A percentile compares a stretch with the other conserved stretches of the same genome.
Evolutionary conservation across 2,797 vertebrate genomes (phyloP).

Genomic region (Pitangus sulphuratus): DNA sequence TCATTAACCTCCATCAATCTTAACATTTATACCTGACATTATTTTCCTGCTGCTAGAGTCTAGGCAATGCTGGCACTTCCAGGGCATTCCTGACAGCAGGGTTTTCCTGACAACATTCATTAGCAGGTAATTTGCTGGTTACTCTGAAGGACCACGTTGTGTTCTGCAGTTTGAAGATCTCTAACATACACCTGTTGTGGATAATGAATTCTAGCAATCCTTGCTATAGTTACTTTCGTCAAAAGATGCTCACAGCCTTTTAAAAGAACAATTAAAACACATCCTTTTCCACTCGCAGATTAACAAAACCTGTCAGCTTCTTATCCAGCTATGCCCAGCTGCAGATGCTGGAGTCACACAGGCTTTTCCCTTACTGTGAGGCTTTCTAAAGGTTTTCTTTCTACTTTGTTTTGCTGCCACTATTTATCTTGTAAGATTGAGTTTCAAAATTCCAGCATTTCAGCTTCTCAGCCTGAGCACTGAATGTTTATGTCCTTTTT

Average conservation of each 20-base stretch:
- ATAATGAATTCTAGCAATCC: slow-evolving; percentile 41
- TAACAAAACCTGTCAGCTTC: background rate
- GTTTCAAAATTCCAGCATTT: background rate
- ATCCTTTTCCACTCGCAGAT: background rate
- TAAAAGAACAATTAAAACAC: slow-evolving; percentile 14
- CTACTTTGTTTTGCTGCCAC: background rate
- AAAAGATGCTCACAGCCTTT: background rate
- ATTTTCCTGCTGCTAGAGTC: background rate
- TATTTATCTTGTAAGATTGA: background rate
- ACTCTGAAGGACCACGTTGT: background rate
- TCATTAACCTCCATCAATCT: background rate
- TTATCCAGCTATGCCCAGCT: background rate
- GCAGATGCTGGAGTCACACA: background rate
- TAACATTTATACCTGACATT: background rate
- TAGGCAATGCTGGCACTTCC: background rate
- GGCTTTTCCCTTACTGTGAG: background rate
- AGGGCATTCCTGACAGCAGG: background rate
- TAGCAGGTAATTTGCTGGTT: slow-evolving; percentile 17
- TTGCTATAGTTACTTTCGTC: background rate
- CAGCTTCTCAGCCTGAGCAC: background rate
- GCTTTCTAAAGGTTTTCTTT: background rate
- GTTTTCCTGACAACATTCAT: slow-evolving; percentile 8
- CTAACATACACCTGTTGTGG: background rate
- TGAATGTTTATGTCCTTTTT: background rate
- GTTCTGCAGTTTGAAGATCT: background rate